Base-by-base conservation (phyloP, 2,888 invertebrate genomes). In the Lagria hirta region DNA sequence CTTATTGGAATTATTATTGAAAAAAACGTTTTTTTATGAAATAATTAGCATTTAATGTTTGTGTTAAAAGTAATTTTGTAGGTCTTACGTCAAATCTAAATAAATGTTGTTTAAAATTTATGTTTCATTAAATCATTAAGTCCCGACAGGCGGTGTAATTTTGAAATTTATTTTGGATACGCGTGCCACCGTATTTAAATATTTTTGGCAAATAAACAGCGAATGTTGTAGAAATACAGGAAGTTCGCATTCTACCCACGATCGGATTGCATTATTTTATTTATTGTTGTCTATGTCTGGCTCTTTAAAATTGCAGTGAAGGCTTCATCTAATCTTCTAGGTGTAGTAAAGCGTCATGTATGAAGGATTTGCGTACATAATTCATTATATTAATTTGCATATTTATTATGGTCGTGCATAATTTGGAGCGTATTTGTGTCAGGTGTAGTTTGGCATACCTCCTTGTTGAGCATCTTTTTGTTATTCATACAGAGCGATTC, bases 381-480 rank as follows among this genome's bases (percentile, higher is more conserved):
- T 37, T 18, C 27, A 30, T 29, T 38, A 38, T 33, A 41, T 41
- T 33, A 33, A 41, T 41, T 41, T 41, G 41, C 41, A 41, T 41
- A 33, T 33, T 33, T 41, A 41, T 41, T 33, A 20, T 20, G 7
- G n/a, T 18, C 33, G 21, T 41, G 41, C 33, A 41, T 41, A 33
- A 41, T 27, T 41, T 33, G 30, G 27, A 26, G 20, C 33, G 41
- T 33, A 33, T 41, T 38, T 29, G 38, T 38, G 38, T 38, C 38
- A 38, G 16, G 38, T 30, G 38, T 29, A 17, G 2, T 37, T 27
- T 20, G n/a, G n/a, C n/a, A n/a, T n/a, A n/a, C n/a, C n/a, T n/a
- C n/a, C n/a, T n/a, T n/a, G n/a, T n/a, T n/a, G n/a, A n/a, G n/a
- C n/a, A n/a, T n/a, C n/a, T n/a, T n/a, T n/a, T n/a, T n/a, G n/a